These are phyloP conservation scores for Eilema depressum DNA, from an alignment of 2,888 invertebrate species.

Conservation along the genomic window DNA sequence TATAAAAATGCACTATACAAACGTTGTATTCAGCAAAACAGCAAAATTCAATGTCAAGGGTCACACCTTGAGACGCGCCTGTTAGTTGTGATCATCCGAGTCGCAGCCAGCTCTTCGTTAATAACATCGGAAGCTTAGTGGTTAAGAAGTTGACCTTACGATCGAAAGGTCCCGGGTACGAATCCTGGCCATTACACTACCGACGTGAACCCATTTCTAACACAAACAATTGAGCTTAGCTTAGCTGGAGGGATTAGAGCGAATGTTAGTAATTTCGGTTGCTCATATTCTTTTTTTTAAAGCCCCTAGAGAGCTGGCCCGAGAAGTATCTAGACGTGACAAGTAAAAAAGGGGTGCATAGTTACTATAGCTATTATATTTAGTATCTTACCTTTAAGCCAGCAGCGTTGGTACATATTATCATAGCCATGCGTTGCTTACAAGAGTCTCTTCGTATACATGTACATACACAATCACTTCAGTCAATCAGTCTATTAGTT, in stretches of 20 bases:
- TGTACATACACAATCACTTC: constrained; percentile 55
- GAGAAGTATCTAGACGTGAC: neutral
- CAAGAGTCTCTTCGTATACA: constrained; percentile 58
- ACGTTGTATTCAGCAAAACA: neutral
- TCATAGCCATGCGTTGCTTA: constrained; percentile 63
- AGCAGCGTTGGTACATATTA: constrained; percentile 71
- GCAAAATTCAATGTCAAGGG: neutral
- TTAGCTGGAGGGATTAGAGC: no score
- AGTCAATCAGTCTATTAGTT: constrained; percentile 57
- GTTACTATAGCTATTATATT: neutral
- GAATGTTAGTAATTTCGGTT: no score
- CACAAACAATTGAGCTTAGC: no score
- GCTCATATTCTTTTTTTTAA: no score
- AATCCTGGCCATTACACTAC: no score
- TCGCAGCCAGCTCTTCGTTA: neutral
- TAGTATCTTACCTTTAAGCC: constrained; percentile 68
- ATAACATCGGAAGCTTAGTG: no score
- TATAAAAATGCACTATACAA: neutral
- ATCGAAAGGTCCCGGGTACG: no score
- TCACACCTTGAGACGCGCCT: neutral
- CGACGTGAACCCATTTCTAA: no score
- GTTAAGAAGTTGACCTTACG: no score
- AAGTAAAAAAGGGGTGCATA: neutral
- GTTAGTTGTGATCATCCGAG: neutral
- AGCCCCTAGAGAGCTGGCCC: neutral